Conservation (phyloP, 2,797 vertebrate genomes). For the Micropoecilia bifurca region DNA sequence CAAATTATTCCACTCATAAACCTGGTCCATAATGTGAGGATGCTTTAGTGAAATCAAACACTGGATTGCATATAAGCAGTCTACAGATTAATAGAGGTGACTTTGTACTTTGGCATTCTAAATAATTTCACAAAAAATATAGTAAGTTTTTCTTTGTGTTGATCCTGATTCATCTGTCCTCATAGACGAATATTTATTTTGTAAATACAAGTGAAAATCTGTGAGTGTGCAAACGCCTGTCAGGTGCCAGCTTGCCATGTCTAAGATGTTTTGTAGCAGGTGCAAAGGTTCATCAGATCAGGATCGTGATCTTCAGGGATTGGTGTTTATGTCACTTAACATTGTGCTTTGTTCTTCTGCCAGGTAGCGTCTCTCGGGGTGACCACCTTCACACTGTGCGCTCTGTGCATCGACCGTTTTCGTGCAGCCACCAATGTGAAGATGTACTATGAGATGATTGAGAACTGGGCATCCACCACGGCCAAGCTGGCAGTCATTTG, state of each 20-base stretch:
- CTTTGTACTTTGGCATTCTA: neutral
- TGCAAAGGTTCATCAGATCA: neutral
- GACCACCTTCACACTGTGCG: conserved; percentile 94
- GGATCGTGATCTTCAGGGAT: neutral
- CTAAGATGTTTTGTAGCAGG: neutral
- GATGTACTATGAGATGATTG: conserved; percentile 97
- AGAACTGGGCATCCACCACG: conserved; percentile 91
- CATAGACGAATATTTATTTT: neutral
- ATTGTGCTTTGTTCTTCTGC: neutral
- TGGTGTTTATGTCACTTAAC: neutral
- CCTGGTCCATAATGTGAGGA: neutral
- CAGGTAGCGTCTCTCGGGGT: conserved; percentile 95
- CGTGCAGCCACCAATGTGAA: conserved; percentile 94
- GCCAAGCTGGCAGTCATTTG: conserved; percentile 97
- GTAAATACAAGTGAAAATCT: neutral
- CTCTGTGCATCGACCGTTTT: conserved; percentile 95
- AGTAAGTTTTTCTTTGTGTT: neutral
- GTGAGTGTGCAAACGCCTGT: neutral
- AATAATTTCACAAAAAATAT: neutral
- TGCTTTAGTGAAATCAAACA: neutral
- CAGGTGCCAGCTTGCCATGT: neutral
- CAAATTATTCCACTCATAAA: neutral
- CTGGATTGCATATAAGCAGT: neutral
- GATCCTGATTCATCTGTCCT: neutral
- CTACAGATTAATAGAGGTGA: neutral